phyloP scores from a whole-genome alignment of 2,113 vertebrate species.

The Tupaia tana region DNA sequence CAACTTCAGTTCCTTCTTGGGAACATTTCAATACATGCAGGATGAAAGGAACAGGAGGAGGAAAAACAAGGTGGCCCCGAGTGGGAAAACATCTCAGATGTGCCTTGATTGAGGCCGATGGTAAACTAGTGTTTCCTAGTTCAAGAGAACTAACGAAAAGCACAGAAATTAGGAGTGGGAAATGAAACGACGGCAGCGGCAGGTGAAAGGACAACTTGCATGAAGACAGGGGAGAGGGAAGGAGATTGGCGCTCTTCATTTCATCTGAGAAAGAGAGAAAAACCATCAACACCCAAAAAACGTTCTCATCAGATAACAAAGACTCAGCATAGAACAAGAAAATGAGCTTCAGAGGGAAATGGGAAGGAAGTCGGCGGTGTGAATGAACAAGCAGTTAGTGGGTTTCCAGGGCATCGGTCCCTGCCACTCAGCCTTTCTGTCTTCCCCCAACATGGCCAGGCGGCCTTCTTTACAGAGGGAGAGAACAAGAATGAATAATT shows the following conservation, averaged over 20 bases:
- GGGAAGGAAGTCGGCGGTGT: not conserved
- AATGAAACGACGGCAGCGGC: not conserved
- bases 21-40: not conserved
- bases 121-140: not conserved
- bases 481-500: not conserved
- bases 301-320: not conserved
- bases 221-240: not conserved
- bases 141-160: not conserved
- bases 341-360: not conserved
- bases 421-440: fast-evolving
- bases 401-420: fast-evolving
- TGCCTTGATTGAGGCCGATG: not conserved
- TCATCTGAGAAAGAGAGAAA: not conserved
- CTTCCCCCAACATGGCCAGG: fast-evolving
- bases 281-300: not conserved
- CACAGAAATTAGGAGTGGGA: not conserved
- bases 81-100: not conserved
- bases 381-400: not conserved
- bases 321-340: not conserved
- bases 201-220: not conserved
- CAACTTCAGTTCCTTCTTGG: not conserved
- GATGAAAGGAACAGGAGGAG: conserved; percentile 13
- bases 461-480: not conserved
- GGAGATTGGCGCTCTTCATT: not conserved
- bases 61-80: not conserved